Evolutionary conservation across 2,113 vertebrate genomes (phyloP).

Genomic region (Phainopepla nitens): DNA sequence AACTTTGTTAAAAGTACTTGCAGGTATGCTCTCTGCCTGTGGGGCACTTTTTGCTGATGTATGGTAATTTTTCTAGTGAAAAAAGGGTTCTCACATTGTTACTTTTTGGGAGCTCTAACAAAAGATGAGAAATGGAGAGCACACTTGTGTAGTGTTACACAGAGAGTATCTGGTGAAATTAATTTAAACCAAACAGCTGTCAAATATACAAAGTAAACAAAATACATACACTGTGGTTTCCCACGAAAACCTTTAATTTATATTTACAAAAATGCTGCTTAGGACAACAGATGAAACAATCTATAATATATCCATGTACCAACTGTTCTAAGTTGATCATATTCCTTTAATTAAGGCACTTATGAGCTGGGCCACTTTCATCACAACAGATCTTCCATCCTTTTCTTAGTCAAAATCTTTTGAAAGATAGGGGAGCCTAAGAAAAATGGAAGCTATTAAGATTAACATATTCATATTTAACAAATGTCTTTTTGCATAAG

Average conservation of each 20-base stretch:
- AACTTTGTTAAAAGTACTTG: neutral
- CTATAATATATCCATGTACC: neutral
- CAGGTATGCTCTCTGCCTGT: neutral
- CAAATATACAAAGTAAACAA: neutral
- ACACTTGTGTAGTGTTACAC: neutral
- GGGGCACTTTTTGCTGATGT: neutral
- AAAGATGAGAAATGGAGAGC: neutral
- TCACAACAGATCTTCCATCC: neutral
- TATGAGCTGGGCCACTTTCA: neutral
- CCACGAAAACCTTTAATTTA: neutral
- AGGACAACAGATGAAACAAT: neutral
- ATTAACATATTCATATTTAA: neutral
- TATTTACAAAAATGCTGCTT: neutral
- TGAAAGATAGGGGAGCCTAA: neutral
- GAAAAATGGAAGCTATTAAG: conserved; percentile 3
- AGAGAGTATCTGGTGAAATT: neutral
- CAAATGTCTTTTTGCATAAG: neutral
- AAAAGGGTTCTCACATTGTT: neutral
- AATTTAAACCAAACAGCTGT: neutral
- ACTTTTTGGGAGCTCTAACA: neutral
- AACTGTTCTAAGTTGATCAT: neutral
- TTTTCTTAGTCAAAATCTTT: neutral
- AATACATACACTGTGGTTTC: neutral
- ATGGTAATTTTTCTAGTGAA: neutral
- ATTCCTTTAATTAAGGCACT: neutral